Conservation (phyloP, 1,140 invertebrate genomes). For the Eubasilissa regina region DNA sequence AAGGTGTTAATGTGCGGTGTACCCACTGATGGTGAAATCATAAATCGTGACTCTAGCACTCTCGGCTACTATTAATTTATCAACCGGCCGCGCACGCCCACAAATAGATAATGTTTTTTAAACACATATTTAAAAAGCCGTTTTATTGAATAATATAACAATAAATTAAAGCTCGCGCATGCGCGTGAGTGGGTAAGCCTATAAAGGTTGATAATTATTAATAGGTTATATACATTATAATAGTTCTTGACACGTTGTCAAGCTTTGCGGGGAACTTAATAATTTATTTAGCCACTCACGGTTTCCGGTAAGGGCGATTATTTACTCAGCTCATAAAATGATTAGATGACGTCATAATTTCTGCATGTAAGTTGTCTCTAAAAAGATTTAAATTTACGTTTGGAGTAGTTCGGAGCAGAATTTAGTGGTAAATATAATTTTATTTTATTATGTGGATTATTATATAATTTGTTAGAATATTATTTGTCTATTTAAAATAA, state of each 20-base stretch:
- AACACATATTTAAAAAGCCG: background rate
- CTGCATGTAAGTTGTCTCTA: no score
- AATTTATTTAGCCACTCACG: no score
- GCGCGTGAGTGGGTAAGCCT: background rate
- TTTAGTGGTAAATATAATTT: no score
- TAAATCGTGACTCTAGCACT: constrained; percentile 13
- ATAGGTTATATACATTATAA: background rate
- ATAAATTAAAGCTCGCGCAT: constrained; percentile 9
- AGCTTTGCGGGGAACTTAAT: no score
- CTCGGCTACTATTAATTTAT: constrained; percentile 8
- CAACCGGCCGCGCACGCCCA: constrained; percentile 4
- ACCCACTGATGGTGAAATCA: constrained; percentile 13
- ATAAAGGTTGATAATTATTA: background rate
- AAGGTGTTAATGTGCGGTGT: constrained; percentile 12
- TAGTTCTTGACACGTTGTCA: background rate
- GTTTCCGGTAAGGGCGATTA: no score
- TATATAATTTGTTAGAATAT: no score
- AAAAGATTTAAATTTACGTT: no score
- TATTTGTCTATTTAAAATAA: no score
- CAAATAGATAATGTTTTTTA: constrained; percentile 7
- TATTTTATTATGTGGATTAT: no score
- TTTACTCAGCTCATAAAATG: no score
- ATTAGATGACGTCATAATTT: no score
- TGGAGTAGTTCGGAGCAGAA: no score
- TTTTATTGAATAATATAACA: constrained; percentile 19